Evolutionary conservation across 2,888 invertebrate species (phyloP).

Genomic region (Craniophora ligustri): DNA sequence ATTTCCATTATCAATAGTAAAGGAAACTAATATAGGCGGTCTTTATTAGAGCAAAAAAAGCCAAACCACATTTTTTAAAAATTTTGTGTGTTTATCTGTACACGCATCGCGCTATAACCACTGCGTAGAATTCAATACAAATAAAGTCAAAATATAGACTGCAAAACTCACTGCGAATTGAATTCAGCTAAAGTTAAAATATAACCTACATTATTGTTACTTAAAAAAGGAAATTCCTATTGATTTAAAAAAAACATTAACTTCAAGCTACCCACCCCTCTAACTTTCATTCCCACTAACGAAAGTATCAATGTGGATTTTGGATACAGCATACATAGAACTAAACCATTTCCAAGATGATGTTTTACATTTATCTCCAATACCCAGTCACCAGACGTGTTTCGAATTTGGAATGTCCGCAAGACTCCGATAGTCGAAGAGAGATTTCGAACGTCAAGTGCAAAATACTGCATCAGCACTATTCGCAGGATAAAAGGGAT

Average conservation of each 20-base stretch:
- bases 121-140: too few species aligned
- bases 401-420: slow-evolving; percentile 16
- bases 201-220: too few species aligned
- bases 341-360: slow-evolving; percentile 38
- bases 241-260: slow-evolving; percentile 28
- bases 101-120: not conserved
- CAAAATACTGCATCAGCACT: slow-evolving; percentile 43
- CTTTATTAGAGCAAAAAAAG: too few species aligned
- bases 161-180: too few species aligned
- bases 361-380: slow-evolving; percentile 46
- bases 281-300: slow-evolving; percentile 44
- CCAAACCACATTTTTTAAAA: too few species aligned
- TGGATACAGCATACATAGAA: slow-evolving; percentile 44
- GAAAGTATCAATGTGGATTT: slow-evolving; percentile 51
- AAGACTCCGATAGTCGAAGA: slow-evolving; percentile 24
- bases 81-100: too few species aligned
- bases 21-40: too few species aligned
- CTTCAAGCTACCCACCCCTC: slow-evolving; percentile 13
- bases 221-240: not conserved
- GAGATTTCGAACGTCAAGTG: slow-evolving; percentile 29
- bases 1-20: too few species aligned
- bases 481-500: slow-evolving; percentile 27
- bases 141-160: too few species aligned
- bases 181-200: too few species aligned
- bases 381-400: slow-evolving; percentile 16